Conservation (phyloP, 2,797 vertebrate species). For the Tolypeutes matacus region DNA sequence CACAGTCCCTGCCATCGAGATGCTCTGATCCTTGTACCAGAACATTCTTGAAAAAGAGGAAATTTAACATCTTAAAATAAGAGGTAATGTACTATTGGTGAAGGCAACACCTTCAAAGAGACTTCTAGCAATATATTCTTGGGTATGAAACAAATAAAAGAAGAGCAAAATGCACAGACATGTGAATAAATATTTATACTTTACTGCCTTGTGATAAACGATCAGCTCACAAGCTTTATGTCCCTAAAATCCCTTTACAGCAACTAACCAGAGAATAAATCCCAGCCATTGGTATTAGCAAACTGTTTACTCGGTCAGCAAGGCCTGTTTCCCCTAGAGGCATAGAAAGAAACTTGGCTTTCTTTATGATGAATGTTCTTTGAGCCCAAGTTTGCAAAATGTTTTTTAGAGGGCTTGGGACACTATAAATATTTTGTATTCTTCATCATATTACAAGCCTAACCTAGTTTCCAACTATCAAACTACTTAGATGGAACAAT, state of each 20-base stretch:
- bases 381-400: not conserved
- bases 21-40: not conserved
- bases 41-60: not conserved
- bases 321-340: not conserved
- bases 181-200: not conserved
- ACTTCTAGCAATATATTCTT: conserved; percentile 16
- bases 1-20: not conserved
- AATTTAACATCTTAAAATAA: not conserved
- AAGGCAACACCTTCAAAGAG: not conserved
- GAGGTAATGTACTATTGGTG: not conserved
- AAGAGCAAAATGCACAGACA: not conserved
- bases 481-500: not conserved
- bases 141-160: not conserved
- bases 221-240: not conserved
- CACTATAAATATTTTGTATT: not conserved
- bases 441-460: not conserved
- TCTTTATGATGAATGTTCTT: conserved; percentile 1
- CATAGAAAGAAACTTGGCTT: conserved; percentile 11
- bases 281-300: not conserved
- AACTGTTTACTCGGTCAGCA: not conserved
- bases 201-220: conserved; percentile 36
- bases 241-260: not conserved
- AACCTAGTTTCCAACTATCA: conserved; percentile 4
- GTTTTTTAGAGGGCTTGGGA: not conserved
- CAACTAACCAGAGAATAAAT: conserved; percentile 11